These are phyloP conservation scores for Pygmarrhopalites habei DNA, from an alignment of 1,140 invertebrate species.

Conservation along the genomic window DNA sequence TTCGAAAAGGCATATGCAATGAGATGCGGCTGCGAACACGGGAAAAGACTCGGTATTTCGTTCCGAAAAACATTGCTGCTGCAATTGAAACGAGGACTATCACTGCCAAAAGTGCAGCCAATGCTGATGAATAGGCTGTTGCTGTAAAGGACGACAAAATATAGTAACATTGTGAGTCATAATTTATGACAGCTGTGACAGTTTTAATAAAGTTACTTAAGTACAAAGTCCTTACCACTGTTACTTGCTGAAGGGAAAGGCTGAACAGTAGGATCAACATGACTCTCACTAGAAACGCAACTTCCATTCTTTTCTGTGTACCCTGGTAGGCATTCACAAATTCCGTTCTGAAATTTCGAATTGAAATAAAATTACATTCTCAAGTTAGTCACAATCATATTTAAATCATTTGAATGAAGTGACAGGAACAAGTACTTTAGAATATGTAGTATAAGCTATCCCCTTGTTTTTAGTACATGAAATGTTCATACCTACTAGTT, in stretches of 20 bases:
- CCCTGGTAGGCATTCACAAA: no score
- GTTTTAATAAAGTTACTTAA: not conserved
- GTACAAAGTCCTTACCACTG: no score
- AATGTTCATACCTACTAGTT: no score
- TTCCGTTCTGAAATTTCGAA: no score
- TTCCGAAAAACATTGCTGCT: constrained; percentile 11
- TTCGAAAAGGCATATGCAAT: not conserved
- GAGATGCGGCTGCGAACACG: not conserved
- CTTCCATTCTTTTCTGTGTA: no score
- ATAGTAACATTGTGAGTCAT: not conserved
- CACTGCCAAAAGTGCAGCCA: not conserved
- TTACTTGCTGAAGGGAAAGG: not conserved
- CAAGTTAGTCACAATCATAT: no score
- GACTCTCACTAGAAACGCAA: no score
- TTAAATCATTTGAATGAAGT: no score
- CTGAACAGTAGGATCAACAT: not conserved
- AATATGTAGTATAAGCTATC: no score
- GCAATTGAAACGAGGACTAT: not conserved
- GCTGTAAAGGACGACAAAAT: not conserved
- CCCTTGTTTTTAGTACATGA: no score
- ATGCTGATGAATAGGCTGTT: not conserved
- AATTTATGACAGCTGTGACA: not conserved
- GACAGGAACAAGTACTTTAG: no score
- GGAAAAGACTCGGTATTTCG: constrained; percentile 10
- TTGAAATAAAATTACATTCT: no score